Conservation (phyloP, 2,888 invertebrate genomes). For the Argynnis bischoffii region DNA sequence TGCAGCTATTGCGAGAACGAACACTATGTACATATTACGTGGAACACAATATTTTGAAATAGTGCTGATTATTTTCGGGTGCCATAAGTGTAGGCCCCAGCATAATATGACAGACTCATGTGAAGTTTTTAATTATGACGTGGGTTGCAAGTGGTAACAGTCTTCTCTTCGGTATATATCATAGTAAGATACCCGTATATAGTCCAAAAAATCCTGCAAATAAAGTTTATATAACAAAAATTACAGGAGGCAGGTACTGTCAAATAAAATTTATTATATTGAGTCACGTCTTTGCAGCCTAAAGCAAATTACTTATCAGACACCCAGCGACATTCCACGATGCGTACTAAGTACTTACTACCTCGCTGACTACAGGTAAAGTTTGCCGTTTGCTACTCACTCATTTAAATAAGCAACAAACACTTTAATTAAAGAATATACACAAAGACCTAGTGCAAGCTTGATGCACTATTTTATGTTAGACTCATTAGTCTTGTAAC, state of each 20-base stretch:
- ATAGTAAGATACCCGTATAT: neutral
- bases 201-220: no score
- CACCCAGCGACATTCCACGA: slow-evolving; percentile 70
- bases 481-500: neutral
- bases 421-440: no score
- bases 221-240: no score
- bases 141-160: slow-evolving; percentile 34
- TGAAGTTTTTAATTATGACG: slow-evolving; percentile 32
- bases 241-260: neutral
- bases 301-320: slow-evolving; percentile 71
- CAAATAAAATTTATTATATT: slow-evolving; percentile 44
- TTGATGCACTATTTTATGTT: neutral
- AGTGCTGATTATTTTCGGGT: slow-evolving; percentile 27
- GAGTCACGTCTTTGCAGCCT: slow-evolving; percentile 67
- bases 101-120: slow-evolving; percentile 5
- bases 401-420: slow-evolving; percentile 1
- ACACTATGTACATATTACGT: slow-evolving; percentile 33
- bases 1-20: slow-evolving; percentile 39
- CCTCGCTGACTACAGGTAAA: slow-evolving; percentile 53
- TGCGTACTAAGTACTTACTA: slow-evolving; percentile 37
- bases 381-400: slow-evolving; percentile 42
- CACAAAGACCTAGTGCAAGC: neutral
- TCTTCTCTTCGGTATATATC: neutral
- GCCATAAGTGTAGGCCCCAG: slow-evolving; percentile 16
- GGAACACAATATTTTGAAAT: slow-evolving; percentile 34